Percentiles rank a stretch among this genome's conserved stretches.
Conservation (phyloP, 2,113 vertebrate genomes). For the Entomyzon cyanotis region DNA sequence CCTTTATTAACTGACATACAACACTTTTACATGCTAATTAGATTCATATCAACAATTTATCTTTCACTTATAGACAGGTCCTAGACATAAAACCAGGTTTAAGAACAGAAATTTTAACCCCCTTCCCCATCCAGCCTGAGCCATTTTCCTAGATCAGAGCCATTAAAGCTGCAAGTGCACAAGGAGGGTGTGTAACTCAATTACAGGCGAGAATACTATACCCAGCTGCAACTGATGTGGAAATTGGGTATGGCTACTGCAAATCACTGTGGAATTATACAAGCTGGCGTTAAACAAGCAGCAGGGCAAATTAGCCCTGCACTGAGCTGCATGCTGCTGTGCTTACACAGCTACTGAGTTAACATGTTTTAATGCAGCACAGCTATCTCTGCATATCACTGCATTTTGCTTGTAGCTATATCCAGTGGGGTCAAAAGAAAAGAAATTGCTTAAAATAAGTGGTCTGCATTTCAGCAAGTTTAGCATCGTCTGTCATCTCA, state of each 20-base stretch:
- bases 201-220: conserved; percentile 10
- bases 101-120: background rate
- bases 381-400: background rate
- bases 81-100: background rate
- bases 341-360: background rate
- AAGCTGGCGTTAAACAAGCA: conserved; percentile 39
- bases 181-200: background rate
- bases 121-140: background rate
- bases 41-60: background rate
- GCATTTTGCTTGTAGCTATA: background rate
- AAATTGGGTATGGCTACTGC: conserved; percentile 29
- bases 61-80: background rate
- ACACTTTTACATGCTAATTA: background rate
- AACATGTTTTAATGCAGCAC: conserved; percentile 15
- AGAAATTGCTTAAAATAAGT: background rate
- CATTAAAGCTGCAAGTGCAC: background rate
- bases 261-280: conserved; percentile 51
- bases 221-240: conserved; percentile 4
- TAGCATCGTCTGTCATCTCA: background rate
- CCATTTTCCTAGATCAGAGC: background rate
- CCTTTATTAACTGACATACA: background rate
- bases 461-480: background rate
- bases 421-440: background rate
- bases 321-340: background rate
- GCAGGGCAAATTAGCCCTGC: conserved; percentile 18